Percentiles rank a stretch among this genome's conserved stretches.
These are phyloP conservation scores for Nephrotoma appendiculata DNA, from an alignment of 2,888 invertebrate genomes.

Conservation along the genomic window DNA sequence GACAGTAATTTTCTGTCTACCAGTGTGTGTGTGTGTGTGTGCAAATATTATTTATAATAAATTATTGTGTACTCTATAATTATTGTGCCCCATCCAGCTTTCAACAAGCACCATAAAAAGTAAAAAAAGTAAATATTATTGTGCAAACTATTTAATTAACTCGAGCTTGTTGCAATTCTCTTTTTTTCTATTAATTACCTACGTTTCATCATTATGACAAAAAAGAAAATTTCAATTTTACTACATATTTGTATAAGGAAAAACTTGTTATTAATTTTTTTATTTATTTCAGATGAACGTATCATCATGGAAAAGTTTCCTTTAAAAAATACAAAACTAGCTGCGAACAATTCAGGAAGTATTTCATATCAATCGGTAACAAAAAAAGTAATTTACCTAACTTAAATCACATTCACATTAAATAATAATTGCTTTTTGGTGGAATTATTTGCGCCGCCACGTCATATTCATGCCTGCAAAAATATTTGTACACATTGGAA, in stretches of 20 bases:
- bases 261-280: neutral
- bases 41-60: neutral
- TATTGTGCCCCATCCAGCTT: neutral
- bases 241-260: neutral
- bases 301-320: constrained; percentile 53
- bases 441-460: neutral
- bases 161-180: neutral
- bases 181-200: neutral
- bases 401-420: neutral
- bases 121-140: neutral
- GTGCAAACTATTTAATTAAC: neutral
- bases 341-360: constrained; percentile 34
- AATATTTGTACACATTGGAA: neutral
- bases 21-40: neutral
- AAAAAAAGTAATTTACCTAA: constrained; percentile 41
- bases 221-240: neutral
- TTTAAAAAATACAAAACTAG: constrained; percentile 41
- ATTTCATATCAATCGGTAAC: constrained; percentile 45
- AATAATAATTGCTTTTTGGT: neutral
- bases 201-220: neutral
- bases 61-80: neutral
- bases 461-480: neutral
- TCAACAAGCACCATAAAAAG: neutral
- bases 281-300: neutral
- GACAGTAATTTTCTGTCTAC: neutral